Evolutionary conservation across 2,888 invertebrate species (phyloP), one percentile per base, ranked within the genome.

Genomic region (Dryobotodes eremita): DNA sequence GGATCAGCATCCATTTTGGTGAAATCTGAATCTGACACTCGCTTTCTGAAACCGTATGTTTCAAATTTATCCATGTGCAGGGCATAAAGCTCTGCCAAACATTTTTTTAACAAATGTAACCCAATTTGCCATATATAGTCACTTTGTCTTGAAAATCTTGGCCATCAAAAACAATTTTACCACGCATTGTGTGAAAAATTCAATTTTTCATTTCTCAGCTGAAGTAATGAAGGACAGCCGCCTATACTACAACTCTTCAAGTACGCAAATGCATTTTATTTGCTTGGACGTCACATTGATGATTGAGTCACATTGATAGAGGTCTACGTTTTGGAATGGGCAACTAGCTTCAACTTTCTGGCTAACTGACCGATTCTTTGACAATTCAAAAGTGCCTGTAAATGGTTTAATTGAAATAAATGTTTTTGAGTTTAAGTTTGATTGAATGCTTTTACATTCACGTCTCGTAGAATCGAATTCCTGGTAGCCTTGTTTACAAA

Each of bases 381-480:
- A n/a, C n/a, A n/a, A n/a, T n/a, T n/a, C n/a, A n/a, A n/a, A n/a
- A n/a, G n/a, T 36, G 31, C 31, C 2, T 36, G 31, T 36, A 36
- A 36, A 36, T 36, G 31, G n/a, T n/a, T n/a, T n/a, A n/a, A n/a
- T n/a, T n/a, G n/a, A n/a, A n/a, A n/a, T n/a, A n/a, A n/a, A n/a
- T n/a, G n/a, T n/a, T n/a, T n/a, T n/a, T n/a, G n/a, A n/a, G n/a
- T n/a, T n/a, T n/a, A n/a, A n/a, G n/a, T n/a, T n/a, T n/a, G n/a
- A 57, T 23, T n/a, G 13, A 53, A 64, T 64, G 26, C 42, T 75
- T 75, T 73, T 80, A 59, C 10, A 53, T 79, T 73, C 53, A 65
- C n/a, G 26, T 36, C 50, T 57, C 46, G 26, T 65, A 46, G 46
- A 70, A 76, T 70, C 13, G 23, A 59, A 48, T 61, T 48, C 46